Base-by-base conservation (phyloP, 64 coral and sea anemone genomes). In the Dendrophyllia cribrosa region DNA sequence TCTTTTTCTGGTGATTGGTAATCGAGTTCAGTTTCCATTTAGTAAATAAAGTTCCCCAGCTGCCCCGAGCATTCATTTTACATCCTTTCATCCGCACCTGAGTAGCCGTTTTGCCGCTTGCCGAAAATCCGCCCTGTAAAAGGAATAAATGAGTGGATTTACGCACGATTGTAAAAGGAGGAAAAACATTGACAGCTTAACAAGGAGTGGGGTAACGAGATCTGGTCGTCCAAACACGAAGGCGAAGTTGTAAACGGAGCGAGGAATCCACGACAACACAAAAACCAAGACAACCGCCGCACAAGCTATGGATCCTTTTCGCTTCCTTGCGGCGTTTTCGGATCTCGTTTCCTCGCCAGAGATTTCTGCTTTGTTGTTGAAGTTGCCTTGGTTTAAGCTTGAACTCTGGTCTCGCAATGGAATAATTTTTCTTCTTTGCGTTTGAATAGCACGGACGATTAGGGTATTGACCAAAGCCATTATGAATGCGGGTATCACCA, bases 111-210 rank as follows among this genome's bases (percentile, higher is more conserved):
- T 85, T 5, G 93, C 93, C 43, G 93, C 81, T 5, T 91, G 72
- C 11, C 93, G 76, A 64, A 95, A 91, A 63, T 95, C 93, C 26
- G 93, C 58, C 49, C 93, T 70, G 44, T 90, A 95, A 59, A 95
- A 95, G 8, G 93, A 95, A 71, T 95, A 95, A 23, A 95, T 77
- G 10, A 95, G 3, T 20, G 93, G 88, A 46, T 95, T 95, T 2
- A 87, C 66, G 48, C 88, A 76, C 20, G 93, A 95, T 64, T 95
- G 93, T 59, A 95, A 58, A 24, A 95, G 83, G 50, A 95, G 51
- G 74, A 95, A 95, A 47, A 83, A 24, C 24, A 95, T 68, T 3
- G 93, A 91, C 43, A 91, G 43, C 50, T 95, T 95, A 3, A 86
- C 65, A 15, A 95, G 53, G 21, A 91, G 26, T 24, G 73, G 88